Percentiles rank a stretch among this genome's conserved stretches.
Evolutionary conservation across 2,888 invertebrate species (phyloP).

Genomic region (Eristalis intricaria): DNA sequence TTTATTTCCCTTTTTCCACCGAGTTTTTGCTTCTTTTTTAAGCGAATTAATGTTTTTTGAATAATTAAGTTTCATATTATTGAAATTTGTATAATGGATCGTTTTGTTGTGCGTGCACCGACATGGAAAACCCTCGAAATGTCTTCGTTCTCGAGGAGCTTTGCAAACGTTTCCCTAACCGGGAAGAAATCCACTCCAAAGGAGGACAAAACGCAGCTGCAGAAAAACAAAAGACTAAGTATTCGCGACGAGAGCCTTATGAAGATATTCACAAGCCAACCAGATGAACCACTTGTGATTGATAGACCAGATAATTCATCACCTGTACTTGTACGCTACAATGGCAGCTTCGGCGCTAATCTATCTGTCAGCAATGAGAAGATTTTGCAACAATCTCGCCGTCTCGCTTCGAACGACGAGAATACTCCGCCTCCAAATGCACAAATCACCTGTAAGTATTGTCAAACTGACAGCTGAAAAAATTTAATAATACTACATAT

Average conservation of each 20-base stretch:
- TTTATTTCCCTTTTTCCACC: background rate
- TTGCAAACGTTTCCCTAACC: constrained; percentile 69
- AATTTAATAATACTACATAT: constrained; percentile 58
- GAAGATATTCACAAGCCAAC: constrained; percentile 71
- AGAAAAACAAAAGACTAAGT: constrained; percentile 65
- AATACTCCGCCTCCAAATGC: constrained; percentile 68
- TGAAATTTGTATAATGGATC: constrained; percentile 74
- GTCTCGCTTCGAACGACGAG: constrained; percentile 65
- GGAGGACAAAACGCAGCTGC: background rate
- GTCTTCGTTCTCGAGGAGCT: constrained; percentile 72
- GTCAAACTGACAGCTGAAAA: constrained; percentile 66
- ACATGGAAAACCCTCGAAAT: constrained; percentile 76
- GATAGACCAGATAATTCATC: constrained; percentile 52
- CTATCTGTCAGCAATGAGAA: constrained; percentile 37
- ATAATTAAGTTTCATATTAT: background rate
- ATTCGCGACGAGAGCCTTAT: constrained; percentile 73
- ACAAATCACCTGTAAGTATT: constrained; percentile 64
- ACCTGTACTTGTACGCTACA: constrained; percentile 49
- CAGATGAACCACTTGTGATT: constrained; percentile 72
- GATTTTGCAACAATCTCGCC: constrained; percentile 39
- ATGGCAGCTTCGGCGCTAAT: constrained; percentile 70
- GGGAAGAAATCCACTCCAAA: constrained; percentile 71
- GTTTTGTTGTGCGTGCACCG: constrained; percentile 75
- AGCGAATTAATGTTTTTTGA: constrained; percentile 21
- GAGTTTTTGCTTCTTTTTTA: background rate